Evolutionary conservation across 2,797 vertebrate species (phyloP), one percentile per base, ranked within the genome.

Genomic region (Atherinosoma microstoma): DNA sequence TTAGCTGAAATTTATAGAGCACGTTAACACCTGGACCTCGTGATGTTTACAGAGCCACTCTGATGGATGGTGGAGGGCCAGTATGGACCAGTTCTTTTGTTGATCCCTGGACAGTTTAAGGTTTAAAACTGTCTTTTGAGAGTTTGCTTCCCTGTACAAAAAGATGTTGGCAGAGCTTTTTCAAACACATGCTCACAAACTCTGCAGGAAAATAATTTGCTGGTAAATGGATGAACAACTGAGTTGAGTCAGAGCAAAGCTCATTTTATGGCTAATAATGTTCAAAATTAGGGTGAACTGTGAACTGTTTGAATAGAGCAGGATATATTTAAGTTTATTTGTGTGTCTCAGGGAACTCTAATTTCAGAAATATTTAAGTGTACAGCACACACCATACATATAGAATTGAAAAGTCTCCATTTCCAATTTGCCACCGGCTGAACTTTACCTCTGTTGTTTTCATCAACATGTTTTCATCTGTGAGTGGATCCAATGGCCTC

Each of bases 21-120:
- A 70, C 57, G 64, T 86, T 88, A 87, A 90, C 88, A 86, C 87
- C 87, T 89, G 83, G 78, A 91, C 84, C 59, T 65, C 66, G 58
- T 30, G 15, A 70, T 79, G 84, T 84, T 85, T 84, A 89, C 84
- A 67, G 75, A 7, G 45, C 78, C 81, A 62, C 84, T 80, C 82
- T 78, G 63, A 84, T 80, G 80, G 79, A 84, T 73, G 70, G 86
- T 70, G 78, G 63, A 73, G 78, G 70, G 78, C 66, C 72, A 34
- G 76, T 11, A 24, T 64, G 67, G 68, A 70, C 42, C 73, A 0
- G 40, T 58, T 63, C 51, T 73, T 62, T 63, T 59, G 70, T 66
- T 64, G 68, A 70, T 80, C 76, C 84, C 69, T 65, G 75, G 79
- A 78, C 58, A 57, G 58, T 76, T 79, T 49, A 54, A 63, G 54